These are phyloP conservation scores for Plagodis dolabraria DNA, from an alignment of 2,888 invertebrate species.

Conservation along the genomic window DNA sequence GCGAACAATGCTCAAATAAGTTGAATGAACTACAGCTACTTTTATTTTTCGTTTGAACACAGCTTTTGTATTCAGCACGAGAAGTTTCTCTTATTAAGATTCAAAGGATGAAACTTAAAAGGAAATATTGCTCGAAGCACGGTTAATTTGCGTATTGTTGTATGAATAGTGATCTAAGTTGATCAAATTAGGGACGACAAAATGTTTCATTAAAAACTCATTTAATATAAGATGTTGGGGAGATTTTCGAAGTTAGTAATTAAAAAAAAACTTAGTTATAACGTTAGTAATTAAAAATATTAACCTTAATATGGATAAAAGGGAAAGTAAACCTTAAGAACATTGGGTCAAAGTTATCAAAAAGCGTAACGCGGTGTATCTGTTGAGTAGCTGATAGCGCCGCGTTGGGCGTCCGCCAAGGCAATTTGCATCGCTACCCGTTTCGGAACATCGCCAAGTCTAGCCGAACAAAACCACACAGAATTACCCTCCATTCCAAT, in stretches of 20 bases:
- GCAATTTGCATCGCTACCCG: constrained; percentile 85
- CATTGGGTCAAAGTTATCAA: constrained; percentile 60
- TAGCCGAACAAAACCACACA: constrained; percentile 85
- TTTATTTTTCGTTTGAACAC: constrained; percentile 60
- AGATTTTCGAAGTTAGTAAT: not conserved
- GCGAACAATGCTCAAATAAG: constrained; percentile 38
- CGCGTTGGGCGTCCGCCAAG: constrained; percentile 83
- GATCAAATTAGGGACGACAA: constrained; percentile 21
- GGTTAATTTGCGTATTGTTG: constrained; percentile 43
- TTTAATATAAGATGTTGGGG: not conserved
- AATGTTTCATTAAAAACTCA: not conserved
- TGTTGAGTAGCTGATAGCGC: constrained; percentile 68
- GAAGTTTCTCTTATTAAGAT: constrained; percentile 78
- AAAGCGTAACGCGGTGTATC: constrained; percentile 64
- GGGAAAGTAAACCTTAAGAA: not conserved
- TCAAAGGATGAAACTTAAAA: constrained; percentile 79
- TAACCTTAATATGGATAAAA: not conserved
- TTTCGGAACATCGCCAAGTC: constrained; percentile 85
- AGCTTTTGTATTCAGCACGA: constrained; percentile 75
- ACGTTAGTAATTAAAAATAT: not conserved
- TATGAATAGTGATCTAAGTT: constrained; percentile 32
- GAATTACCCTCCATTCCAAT: constrained; percentile 85
- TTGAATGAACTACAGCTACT: constrained; percentile 67
- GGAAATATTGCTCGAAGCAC: constrained; percentile 73
- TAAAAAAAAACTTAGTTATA: too few species aligned